Evolutionary conservation across 2,797 vertebrate genomes (phyloP), one percentile per base, ranked within the genome.

Genomic region (Pipistrellus pipistrellus): DNA sequence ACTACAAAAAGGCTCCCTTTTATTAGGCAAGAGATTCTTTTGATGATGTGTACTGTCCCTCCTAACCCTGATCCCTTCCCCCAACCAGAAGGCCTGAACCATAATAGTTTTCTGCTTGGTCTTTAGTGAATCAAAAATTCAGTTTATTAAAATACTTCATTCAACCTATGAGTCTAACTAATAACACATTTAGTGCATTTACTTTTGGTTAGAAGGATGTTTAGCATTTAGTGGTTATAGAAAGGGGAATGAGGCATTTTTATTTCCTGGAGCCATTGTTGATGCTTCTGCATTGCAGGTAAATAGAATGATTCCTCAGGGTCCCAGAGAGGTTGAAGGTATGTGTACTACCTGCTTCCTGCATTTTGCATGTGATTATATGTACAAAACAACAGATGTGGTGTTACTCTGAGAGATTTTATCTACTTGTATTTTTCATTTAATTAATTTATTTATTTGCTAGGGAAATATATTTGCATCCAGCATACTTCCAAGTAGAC

Each of bases 41-140:
- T 27, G 25, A 32, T 64, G 41, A 41, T 57, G 27, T 64, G 2
- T 14, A 5, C 21, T 30, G 2, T 72, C 25, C 11, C 44, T 48
- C 2, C 41, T 48, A 7, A 57, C 14, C 20, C n/a, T 38, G 23
- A 35, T 64, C 18, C 18, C 12, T 38, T 14, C 9, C 3, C 3
- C 27, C 53, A 44, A 0, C 55, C 77, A 51, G 57, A 94, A 88
- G 35, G 6, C 53, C 76, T 59, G 32, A 32, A 13, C 25, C 6
- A 8, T 69, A 41, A 55, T 62, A 55, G 4, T 38, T 86, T 91
- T 91, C 85, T 94, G 48, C 35, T 90, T 93, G 73, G 32, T 72
- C 27, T 87, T 81, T 35, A 93, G n/a, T 64, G 23, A 93, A n/a
- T 75, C n/a, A 48, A 80, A 90, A 92, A 71, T 85, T 82, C 48